These are phyloP conservation scores for Struthio camelus DNA, from an alignment of 2,113 vertebrate genomes.

Conservation along the genomic window DNA sequence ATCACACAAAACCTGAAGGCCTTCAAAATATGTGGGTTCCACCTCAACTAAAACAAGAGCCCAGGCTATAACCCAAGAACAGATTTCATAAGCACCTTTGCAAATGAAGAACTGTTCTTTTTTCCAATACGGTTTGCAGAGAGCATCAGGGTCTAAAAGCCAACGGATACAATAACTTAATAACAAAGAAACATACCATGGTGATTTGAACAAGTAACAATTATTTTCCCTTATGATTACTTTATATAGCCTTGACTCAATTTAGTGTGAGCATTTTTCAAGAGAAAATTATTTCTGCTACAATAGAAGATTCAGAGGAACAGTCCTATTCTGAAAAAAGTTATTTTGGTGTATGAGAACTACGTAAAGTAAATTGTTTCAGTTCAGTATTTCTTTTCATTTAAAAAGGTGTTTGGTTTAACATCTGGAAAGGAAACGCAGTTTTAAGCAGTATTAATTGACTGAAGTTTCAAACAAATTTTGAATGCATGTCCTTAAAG, in stretches of 20 bases:
- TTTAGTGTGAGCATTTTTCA: not conserved
- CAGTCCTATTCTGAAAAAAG: not conserved
- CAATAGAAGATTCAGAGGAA: not conserved
- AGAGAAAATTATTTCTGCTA: not conserved
- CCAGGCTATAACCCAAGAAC: not conserved
- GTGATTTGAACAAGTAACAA: not conserved
- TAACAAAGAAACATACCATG: not conserved
- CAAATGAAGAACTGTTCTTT: not conserved
- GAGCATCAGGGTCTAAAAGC: not conserved
- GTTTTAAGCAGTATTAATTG: not conserved
- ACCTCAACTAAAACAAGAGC: not conserved
- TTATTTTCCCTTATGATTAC: not conserved
- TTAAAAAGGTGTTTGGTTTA: not conserved
- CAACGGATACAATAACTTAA: not conserved
- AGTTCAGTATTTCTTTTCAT: not conserved
- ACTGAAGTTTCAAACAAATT: not conserved
- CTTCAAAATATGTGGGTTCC: not conserved
- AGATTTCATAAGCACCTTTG: not conserved
- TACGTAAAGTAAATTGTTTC: not conserved
- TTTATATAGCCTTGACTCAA: not conserved
- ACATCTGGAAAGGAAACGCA: not conserved
- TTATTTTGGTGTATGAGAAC: not conserved
- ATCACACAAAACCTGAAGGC: rapidly evolving
- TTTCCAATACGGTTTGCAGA: not conserved
- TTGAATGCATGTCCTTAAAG: not conserved